phyloP scores from a whole-genome alignment of 2,113 vertebrate species.

The Chelonoidis abingdonii region DNA sequence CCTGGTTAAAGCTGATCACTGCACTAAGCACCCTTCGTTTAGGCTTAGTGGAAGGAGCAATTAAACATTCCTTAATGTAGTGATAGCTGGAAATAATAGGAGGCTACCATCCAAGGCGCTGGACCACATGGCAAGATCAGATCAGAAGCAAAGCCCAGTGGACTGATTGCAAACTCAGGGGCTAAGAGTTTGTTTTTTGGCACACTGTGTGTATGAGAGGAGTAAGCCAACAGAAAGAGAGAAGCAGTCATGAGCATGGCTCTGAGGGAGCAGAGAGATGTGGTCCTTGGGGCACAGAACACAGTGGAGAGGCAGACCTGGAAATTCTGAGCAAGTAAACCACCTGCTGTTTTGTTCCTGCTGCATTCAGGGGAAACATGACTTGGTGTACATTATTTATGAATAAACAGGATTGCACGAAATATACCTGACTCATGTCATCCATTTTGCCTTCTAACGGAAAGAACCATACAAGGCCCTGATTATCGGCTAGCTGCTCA shows the following conservation, averaged over 20 bases:
- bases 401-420: too few species aligned
- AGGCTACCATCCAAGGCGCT: neutral
- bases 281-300: rapidly evolving
- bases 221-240: too few species aligned
- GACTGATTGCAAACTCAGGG: too few species aligned
- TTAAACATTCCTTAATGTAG: neutral
- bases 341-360: neutral
- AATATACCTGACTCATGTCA: neutral
- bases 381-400: too few species aligned
- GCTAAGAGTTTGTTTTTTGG: too few species aligned
- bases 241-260: neutral
- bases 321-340: neutral
- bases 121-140: neutral
- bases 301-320: rapidly evolving
- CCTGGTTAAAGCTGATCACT: rapidly evolving
- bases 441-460: neutral
- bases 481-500: neutral
- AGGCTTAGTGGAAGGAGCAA: neutral
- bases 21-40: too few species aligned
- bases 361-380: neutral
- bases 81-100: neutral
- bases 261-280: rapidly evolving
- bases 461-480: neutral
- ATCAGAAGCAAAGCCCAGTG: neutral
- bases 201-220: too few species aligned